A percentile compares a stretch with the other conserved stretches of the same genome.
phyloP scores from a whole-genome alignment of 2,888 invertebrate genomes.

The Gari tellinella region DNA sequence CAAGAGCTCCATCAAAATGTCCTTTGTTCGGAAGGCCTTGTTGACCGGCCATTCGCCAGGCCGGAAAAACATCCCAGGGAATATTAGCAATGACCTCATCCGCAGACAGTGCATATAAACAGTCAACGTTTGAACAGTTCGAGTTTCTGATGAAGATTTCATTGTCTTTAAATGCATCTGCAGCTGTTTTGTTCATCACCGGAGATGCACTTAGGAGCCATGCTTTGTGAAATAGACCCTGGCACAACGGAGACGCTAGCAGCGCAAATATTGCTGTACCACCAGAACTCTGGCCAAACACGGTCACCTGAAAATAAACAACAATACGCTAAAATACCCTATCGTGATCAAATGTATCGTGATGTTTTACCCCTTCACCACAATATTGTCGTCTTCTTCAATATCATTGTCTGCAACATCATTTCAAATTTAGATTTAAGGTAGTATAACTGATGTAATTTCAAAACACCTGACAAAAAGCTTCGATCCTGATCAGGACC shows the following conservation, averaged over 20 bases:
- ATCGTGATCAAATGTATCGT: too few relatives aligned
- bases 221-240: conserved; percentile 88
- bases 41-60: conserved; percentile 48
- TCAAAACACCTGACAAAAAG: too few relatives aligned
- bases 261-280: conserved; percentile 93
- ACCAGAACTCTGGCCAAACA: conserved; percentile 94
- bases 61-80: conserved; percentile 56
- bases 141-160: conserved; percentile 62
- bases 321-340: too few relatives aligned
- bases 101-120: conserved; percentile 39
- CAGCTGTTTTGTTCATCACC: conserved; percentile 69
- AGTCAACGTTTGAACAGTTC: conserved; percentile 37
- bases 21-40: conserved; percentile 34
- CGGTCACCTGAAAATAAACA: conserved; percentile 89
- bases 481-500: too few relatives aligned
- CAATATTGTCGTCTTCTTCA: too few relatives aligned
- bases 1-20: conserved; percentile 44
- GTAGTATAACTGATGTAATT: too few relatives aligned
- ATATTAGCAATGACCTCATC: conserved; percentile 28
- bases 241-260: conserved; percentile 86
- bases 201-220: conserved; percentile 84
- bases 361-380: too few relatives aligned
- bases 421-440: too few relatives aligned
- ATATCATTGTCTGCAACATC: too few relatives aligned
- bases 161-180: conserved; percentile 70